phyloP scores from a whole-genome alignment of 1,140 invertebrate genomes.

The Zophobas morio region DNA sequence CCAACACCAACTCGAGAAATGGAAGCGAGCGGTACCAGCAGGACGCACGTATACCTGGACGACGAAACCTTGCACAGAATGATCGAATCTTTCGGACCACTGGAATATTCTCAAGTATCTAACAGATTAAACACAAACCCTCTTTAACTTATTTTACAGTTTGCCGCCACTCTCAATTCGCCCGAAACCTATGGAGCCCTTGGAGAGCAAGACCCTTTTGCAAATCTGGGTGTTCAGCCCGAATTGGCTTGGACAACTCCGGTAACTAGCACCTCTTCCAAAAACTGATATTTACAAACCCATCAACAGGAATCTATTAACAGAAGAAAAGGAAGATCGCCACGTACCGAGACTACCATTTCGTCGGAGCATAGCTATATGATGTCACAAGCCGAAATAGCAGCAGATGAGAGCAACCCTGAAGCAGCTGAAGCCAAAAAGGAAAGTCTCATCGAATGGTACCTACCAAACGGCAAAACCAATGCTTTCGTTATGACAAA shows the following conservation, averaged over 20 bases:
- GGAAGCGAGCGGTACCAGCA: slow-evolving; percentile 3
- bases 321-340: slow-evolving; percentile 24
- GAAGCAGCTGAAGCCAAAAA: slow-evolving; percentile 14
- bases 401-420: background rate
- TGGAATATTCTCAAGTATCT: slow-evolving; percentile 18
- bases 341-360: background rate
- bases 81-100: slow-evolving; percentile 19
- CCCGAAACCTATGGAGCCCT: background rate
- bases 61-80: slow-evolving; percentile 23
- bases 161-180: slow-evolving; percentile 3
- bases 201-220: slow-evolving; percentile 2
- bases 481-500: slow-evolving; percentile 1
- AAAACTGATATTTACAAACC: background rate
- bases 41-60: slow-evolving; percentile 16
- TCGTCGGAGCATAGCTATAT: background rate
- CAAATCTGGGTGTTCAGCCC: background rate
- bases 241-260: background rate
- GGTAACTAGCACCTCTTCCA: background rate
- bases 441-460: slow-evolving; percentile 24
- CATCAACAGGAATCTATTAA: slow-evolving; percentile 1
- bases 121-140: background rate
- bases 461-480: background rate
- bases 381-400: background rate
- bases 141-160: slow-evolving; percentile 11
- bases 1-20: slow-evolving; percentile 11